Evolutionary conservation across 1,140 invertebrate genomes (phyloP).

Genomic region (Araneus ventricosus): DNA sequence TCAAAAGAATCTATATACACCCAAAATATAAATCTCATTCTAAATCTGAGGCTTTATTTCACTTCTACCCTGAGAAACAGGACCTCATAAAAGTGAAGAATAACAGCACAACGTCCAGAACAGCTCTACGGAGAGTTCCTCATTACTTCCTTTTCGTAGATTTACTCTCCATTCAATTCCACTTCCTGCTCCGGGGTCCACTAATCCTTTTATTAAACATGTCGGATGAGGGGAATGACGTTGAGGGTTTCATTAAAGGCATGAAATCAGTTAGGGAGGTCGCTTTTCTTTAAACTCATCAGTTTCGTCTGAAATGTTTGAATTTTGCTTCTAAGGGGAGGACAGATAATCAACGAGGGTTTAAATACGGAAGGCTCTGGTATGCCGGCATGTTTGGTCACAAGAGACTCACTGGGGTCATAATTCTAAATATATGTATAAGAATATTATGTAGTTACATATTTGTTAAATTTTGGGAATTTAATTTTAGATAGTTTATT

Average conservation of each 20-base stretch:
- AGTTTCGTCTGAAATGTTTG: neutral
- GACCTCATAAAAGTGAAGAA: neutral
- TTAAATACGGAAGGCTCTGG: neutral
- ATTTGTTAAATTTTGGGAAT: no score
- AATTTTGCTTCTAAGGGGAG: neutral
- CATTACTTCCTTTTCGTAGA: neutral
- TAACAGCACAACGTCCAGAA: neutral
- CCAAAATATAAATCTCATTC: no score
- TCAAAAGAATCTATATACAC: no score
- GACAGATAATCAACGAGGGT: neutral
- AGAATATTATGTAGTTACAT: no score
- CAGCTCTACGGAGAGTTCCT: neutral
- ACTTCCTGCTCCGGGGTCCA: neutral
- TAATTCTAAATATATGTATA: no score
- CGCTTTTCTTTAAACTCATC: neutral
- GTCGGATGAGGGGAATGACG: neutral
- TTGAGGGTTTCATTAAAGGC: neutral
- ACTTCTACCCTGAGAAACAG: neutral
- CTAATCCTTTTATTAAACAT: slow-evolving; percentile 22
- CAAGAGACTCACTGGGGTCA: no score
- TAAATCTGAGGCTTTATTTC: neutral
- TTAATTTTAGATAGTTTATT: no score
- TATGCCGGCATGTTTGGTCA: neutral
- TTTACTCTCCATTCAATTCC: neutral
- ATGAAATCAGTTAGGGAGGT: neutral